Base-by-base conservation (phyloP, 2,888 invertebrate genomes). In the Cosmia pyralina region DNA sequence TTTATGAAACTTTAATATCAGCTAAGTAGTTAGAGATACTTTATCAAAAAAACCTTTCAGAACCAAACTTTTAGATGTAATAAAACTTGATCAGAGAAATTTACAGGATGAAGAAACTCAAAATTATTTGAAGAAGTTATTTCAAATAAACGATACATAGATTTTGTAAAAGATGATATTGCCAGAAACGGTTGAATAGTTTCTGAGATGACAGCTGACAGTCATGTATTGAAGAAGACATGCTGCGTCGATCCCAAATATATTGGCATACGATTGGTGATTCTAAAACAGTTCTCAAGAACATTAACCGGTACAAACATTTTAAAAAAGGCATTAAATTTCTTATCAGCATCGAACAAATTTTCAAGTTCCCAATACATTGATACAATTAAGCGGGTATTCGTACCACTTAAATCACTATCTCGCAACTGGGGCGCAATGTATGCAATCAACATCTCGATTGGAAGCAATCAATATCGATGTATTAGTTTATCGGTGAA, bases 401-500 rank as follows among this genome's bases (percentile, higher is more conserved):
- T 83, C 68, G 65, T 72, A 79, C 67, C 81, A 81, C 72, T 80
- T 72, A 71, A 64, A 64, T 64, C 59, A 71, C 69, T 85, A 76
- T 84, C 82, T 83, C 64, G 67, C 67, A 85, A 84, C 77, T 79
- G 68, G 78, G 70, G 63, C 77, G 77, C 75, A 73, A 73, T 77
- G 69, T 74, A 72, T 79, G 83, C 77, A 85, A 85, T 80, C 84
- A 75, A 75, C 76, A 73, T 81, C 79, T 85, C 73, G 66, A 81
- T 85, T 75, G 81, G 66, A 79, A 77, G 77, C 79, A 79, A 81
- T 84, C 77, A 79, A 75, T 79, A 79, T 72, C 69, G 41, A 84
- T 69, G 55, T 77, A 85, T 82, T 77, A 77, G 77, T 67, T 76
- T 79, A 81, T 83, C 77, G 69, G 68, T 71, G 69, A 74, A 79